These are phyloP conservation scores for Pteropus alecto DNA, from an alignment of 2,113 vertebrate genomes.

Conservation along the genomic window DNA sequence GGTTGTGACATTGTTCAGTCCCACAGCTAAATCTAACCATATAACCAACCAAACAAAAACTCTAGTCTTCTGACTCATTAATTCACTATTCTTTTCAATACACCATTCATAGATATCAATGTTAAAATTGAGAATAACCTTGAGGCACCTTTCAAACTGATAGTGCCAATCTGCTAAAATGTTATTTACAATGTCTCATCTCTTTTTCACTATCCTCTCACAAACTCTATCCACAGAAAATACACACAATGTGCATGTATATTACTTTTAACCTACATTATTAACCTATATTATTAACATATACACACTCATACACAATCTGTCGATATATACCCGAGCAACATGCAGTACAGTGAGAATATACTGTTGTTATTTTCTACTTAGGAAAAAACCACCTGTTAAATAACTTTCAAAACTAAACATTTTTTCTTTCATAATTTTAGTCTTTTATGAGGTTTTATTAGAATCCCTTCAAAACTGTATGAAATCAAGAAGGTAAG, in stretches of 20 bases:
- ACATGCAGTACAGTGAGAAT: neutral
- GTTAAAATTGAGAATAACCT: neutral
- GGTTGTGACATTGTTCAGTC: neutral
- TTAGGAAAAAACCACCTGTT: neutral
- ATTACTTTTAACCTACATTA: neutral
- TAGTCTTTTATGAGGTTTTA: neutral
- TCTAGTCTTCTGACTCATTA: neutral
- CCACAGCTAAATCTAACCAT: neutral
- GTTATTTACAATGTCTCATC: neutral
- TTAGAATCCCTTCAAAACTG: neutral
- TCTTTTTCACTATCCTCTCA: neutral
- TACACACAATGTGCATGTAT: neutral
- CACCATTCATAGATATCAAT: neutral
- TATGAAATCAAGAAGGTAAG: neutral
- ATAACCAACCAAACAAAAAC: neutral
- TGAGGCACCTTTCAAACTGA: neutral
- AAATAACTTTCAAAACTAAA: conserved; percentile 18
- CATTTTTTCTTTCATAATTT: neutral
- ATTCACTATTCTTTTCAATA: neutral
- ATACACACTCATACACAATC: neutral
- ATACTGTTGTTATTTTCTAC: neutral
- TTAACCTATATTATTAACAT: neutral
- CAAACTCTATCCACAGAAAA: neutral
- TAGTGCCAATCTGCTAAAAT: neutral
- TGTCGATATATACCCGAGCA: neutral